phyloP scores from a whole-genome alignment of 2,888 invertebrate genomes.

The Tanypteryx hageni region DNA sequence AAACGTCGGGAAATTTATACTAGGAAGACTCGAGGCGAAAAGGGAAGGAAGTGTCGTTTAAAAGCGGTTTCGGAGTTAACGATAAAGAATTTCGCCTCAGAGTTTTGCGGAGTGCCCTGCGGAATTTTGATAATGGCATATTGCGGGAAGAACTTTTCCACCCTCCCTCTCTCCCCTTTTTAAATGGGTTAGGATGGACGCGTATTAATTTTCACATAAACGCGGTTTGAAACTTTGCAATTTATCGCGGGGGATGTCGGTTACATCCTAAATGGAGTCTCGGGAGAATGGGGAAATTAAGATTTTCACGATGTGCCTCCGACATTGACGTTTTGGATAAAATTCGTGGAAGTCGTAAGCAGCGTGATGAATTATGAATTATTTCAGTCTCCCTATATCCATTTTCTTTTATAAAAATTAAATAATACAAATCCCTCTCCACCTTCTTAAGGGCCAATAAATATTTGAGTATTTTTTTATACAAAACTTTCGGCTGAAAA shows the following conservation, averaged over 20 bases:
- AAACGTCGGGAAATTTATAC: not conserved
- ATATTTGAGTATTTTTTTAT: too few species aligned
- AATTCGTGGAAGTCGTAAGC: not conserved
- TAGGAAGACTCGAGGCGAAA: not conserved
- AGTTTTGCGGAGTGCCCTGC: not conserved
- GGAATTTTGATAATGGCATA: slow-evolving; percentile 28
- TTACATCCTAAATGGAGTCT: not conserved
- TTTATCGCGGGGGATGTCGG: not conserved
- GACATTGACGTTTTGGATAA: not conserved
- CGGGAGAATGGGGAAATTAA: not conserved
- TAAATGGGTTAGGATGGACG: not conserved
- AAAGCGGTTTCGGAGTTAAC: not conserved
- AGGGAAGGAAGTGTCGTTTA: not conserved
- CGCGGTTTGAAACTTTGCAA: not conserved
- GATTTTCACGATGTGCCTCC: not conserved
- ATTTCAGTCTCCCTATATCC: not conserved
- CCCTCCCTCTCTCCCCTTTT: not conserved
- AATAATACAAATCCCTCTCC: not conserved
- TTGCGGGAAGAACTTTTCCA: not conserved
- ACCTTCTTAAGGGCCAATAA: too few species aligned
- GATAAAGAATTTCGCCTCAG: not conserved
- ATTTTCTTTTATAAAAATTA: not conserved
- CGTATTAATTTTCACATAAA: slow-evolving; percentile 4
- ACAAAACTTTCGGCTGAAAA: too few species aligned
- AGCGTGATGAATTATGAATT: not conserved